phyloP scores from a whole-genome alignment of 2,113 vertebrate species.

The Saccopteryx leptura region DNA sequence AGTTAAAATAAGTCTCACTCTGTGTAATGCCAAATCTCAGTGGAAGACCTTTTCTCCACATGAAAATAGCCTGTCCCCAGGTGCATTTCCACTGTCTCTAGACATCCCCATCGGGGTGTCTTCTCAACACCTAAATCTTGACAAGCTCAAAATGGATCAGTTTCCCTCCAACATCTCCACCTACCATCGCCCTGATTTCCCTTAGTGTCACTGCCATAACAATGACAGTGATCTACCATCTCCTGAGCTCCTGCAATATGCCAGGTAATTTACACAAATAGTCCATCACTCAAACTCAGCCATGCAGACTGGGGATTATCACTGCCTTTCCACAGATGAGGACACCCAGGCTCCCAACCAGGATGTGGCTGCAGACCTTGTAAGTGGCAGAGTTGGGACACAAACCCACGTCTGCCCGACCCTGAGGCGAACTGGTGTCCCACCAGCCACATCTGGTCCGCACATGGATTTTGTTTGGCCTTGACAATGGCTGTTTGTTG shows the following conservation, averaged over 20 bases:
- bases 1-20: not conserved
- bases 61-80: not conserved
- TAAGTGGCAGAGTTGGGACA: not conserved
- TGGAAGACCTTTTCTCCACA: not conserved
- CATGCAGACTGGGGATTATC: not conserved
- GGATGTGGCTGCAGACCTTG: not conserved
- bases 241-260: not conserved
- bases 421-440: not conserved
- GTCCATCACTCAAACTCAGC: not conserved
- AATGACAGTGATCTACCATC: not conserved
- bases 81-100: not conserved
- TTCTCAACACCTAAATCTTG: not conserved
- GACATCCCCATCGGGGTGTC: not conserved
- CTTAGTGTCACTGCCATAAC: not conserved
- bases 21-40: not conserved
- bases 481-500: not conserved
- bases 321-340: not conserved
- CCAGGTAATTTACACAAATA: not conserved
- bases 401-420: not conserved
- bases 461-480: constrained; percentile 47
- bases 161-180: not conserved
- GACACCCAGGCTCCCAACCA: not conserved
- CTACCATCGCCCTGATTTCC: not conserved
- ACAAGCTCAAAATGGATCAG: not conserved
- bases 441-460: constrained; percentile 40